These are phyloP conservation scores for Entomobrya proxima DNA, from an alignment of 2,888 invertebrate species.

Conservation along the genomic window DNA sequence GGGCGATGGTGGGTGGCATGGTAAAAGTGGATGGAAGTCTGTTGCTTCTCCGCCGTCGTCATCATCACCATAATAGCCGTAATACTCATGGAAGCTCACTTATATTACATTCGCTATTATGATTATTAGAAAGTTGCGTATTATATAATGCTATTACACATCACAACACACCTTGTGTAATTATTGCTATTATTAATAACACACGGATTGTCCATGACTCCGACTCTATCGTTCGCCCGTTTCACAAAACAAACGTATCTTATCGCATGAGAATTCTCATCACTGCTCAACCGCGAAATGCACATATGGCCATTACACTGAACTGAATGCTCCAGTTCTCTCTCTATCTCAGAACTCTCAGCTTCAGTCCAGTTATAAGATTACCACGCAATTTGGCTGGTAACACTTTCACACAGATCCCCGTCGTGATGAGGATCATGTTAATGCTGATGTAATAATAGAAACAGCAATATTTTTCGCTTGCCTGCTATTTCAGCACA, in stretches of 20 bases:
- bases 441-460: constrained; percentile 37
- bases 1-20: background rate
- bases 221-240: too few relatives aligned
- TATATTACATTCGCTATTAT: constrained; percentile 18
- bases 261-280: too few relatives aligned
- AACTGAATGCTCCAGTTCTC: too few relatives aligned
- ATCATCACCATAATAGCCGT: background rate
- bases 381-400: background rate
- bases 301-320: too few relatives aligned
- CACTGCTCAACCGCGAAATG: too few relatives aligned
- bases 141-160: background rate
- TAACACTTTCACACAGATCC: background rate
- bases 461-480: constrained; percentile 30
- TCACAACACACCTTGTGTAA: constrained; percentile 7
- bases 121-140: background rate
- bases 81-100: background rate
- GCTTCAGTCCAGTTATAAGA: too few relatives aligned
- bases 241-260: too few relatives aligned
- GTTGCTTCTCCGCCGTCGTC: background rate
- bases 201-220: too few relatives aligned
- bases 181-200: constrained; percentile 19
- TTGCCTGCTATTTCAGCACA: background rate
- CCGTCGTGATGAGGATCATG: constrained; percentile 18
- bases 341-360: too few relatives aligned
- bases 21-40: background rate